Conservation (phyloP, 2,797 vertebrate genomes). For the Platyrinchus mystaceus region DNA sequence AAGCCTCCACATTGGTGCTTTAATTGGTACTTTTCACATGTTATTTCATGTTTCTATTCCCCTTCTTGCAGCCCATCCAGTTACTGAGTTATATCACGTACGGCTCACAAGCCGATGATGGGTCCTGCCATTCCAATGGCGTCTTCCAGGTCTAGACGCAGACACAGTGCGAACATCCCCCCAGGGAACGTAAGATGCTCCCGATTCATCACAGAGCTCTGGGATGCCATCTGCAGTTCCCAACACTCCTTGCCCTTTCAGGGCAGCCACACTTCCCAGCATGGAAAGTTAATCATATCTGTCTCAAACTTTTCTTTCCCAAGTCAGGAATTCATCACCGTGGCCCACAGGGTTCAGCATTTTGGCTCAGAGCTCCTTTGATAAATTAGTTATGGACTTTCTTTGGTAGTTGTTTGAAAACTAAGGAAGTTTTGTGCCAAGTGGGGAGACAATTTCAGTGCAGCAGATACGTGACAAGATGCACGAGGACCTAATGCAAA, state of each 20-base stretch:
- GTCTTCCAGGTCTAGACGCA: constrained; percentile 47
- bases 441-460: background rate
- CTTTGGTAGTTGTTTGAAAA: background rate
- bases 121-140: constrained; percentile 42
- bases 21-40: background rate
- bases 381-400: background rate
- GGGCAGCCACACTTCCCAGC: constrained; percentile 48
- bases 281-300: constrained; percentile 24
- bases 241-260: constrained; percentile 62
- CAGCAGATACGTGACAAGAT: background rate
- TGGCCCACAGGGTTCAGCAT: background rate
- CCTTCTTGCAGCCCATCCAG: constrained; percentile 21
- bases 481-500: background rate
- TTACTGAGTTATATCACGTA: constrained; percentile 54
- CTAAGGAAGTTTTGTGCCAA: constrained; percentile 26
- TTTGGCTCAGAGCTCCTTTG: constrained; percentile 4
- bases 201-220: background rate
- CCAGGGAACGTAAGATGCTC: constrained; percentile 49
- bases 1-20: background rate
- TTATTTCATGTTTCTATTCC: background rate
- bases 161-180: constrained; percentile 53
- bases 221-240: constrained; percentile 58
- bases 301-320: constrained; percentile 28
- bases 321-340: background rate
- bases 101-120: constrained; percentile 14